phyloP scores from a whole-genome alignment of 2,113 vertebrate genomes.

The Aythya baeri region DNA sequence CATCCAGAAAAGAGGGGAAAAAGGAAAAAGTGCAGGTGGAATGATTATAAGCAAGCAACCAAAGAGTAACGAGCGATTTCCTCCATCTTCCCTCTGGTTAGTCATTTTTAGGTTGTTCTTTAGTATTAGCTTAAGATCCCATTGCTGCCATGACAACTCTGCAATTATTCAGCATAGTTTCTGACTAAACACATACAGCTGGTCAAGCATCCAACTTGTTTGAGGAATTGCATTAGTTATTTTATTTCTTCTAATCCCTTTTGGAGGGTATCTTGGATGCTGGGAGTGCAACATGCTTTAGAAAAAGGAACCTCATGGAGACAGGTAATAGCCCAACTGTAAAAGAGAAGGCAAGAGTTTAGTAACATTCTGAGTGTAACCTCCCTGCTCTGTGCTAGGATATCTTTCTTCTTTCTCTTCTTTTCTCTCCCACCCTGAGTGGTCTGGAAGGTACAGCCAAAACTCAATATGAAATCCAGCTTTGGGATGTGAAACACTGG shows the following conservation, averaged over 20 bases:
- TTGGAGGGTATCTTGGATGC: neutral
- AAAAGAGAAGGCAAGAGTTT: neutral
- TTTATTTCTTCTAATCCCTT: neutral
- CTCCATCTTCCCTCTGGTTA: neutral
- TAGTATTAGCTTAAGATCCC: slow-evolving; percentile 2
- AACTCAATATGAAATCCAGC: neutral
- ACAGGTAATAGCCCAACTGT: neutral
- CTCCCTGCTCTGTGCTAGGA: neutral
- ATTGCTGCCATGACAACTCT: slow-evolving; percentile 40
- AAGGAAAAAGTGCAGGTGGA: neutral
- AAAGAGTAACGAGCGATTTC: slow-evolving; percentile 27
- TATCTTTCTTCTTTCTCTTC: neutral
- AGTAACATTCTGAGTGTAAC: neutral
- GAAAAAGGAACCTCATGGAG: neutral
- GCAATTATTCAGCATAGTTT: slow-evolving; percentile 18
- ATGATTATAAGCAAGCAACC: slow-evolving; percentile 5
- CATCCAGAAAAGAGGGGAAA: neutral
- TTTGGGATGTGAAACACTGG: neutral
- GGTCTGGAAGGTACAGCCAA: neutral
- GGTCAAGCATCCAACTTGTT: slow-evolving; percentile 22
- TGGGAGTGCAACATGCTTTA: neutral
- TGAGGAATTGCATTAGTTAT: neutral
- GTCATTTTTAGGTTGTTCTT: slow-evolving; percentile 15
- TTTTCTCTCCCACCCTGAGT: neutral
- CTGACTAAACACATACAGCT: slow-evolving; percentile 18